phyloP scores from a whole-genome alignment of 2,888 invertebrate species.

The Ormyrus pomaceus region DNA sequence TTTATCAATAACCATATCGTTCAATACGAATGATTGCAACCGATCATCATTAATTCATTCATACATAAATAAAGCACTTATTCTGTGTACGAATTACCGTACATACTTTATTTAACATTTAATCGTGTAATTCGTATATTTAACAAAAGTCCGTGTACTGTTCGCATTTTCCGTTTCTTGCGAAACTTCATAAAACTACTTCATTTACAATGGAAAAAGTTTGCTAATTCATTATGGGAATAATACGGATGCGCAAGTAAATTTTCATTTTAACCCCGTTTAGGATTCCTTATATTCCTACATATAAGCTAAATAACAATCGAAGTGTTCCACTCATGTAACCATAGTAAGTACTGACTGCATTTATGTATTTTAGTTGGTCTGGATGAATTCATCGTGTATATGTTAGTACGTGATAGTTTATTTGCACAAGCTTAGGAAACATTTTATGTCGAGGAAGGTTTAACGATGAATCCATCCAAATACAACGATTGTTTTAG shows the following conservation, averaged over 20 bases:
- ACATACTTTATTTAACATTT: slow-evolving; percentile 37
- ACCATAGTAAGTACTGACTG: slow-evolving; percentile 49
- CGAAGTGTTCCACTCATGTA: slow-evolving; percentile 30
- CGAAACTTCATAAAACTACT: slow-evolving; percentile 42
- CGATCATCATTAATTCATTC: slow-evolving; percentile 30
- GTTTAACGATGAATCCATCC: slow-evolving; percentile 30
- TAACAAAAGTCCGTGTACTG: slow-evolving; percentile 39
- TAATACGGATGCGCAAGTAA: slow-evolving; percentile 36
- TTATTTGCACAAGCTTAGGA: slow-evolving; percentile 16
- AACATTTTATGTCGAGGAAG: slow-evolving; percentile 9
- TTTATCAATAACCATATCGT: slow-evolving; percentile 21
- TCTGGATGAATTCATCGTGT: slow-evolving; percentile 8
- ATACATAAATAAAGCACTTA: slow-evolving; percentile 52
- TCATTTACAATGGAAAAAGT: slow-evolving; percentile 41
- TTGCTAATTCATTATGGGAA: slow-evolving; percentile 28
- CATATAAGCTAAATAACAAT: slow-evolving; percentile 48
- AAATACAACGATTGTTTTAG: neutral
- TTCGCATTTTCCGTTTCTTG: slow-evolving; percentile 21
- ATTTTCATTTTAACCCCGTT: slow-evolving; percentile 15
- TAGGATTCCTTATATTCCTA: slow-evolving; percentile 30
- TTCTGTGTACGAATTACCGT: slow-evolving; percentile 27
- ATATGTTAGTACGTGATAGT: neutral
- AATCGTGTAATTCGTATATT: slow-evolving; percentile 26
- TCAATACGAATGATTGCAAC: slow-evolving; percentile 37
- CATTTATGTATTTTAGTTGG: slow-evolving; percentile 9